Evolutionary conservation across 2,113 vertebrate species (phyloP).

Genomic region (Gymnarchus niloticus): DNA sequence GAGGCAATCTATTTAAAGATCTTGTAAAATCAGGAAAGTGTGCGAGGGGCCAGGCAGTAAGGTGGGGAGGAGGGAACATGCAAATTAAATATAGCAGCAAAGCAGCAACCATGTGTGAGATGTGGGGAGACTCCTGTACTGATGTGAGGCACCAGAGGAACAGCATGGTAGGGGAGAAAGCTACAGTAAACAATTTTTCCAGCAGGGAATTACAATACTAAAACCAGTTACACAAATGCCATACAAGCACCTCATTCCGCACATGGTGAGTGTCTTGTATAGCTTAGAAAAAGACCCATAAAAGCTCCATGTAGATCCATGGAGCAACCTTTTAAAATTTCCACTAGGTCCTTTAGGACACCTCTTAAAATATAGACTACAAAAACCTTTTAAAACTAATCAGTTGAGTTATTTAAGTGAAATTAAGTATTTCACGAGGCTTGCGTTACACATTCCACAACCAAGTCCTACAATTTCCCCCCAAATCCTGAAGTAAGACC

Average conservation of each 20-base stretch:
- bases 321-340: no score
- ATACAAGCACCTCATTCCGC: no score
- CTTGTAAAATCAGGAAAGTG: background rate
- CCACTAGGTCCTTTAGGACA: no score
- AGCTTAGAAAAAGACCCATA: no score
- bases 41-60: background rate
- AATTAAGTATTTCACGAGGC: no score
- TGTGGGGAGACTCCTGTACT: background rate
- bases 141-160: background rate
- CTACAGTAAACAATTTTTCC: background rate
- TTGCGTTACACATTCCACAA: no score
- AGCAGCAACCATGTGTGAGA: background rate
- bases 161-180: background rate
- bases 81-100: slow-evolving; percentile 1
- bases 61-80: background rate
- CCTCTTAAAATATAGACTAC: no score
- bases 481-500: no score
- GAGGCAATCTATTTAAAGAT: slow-evolving; percentile 8
- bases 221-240: background rate
- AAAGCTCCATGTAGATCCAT: no score
- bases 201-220: background rate
- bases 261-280: background rate
- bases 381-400: no score
- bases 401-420: no score
- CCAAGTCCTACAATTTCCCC: no score